Percentiles rank a stretch among this genome's conserved stretches.
Evolutionary conservation across 2,113 vertebrate genomes (phyloP).

Genomic region (Bufo gargarizans): DNA sequence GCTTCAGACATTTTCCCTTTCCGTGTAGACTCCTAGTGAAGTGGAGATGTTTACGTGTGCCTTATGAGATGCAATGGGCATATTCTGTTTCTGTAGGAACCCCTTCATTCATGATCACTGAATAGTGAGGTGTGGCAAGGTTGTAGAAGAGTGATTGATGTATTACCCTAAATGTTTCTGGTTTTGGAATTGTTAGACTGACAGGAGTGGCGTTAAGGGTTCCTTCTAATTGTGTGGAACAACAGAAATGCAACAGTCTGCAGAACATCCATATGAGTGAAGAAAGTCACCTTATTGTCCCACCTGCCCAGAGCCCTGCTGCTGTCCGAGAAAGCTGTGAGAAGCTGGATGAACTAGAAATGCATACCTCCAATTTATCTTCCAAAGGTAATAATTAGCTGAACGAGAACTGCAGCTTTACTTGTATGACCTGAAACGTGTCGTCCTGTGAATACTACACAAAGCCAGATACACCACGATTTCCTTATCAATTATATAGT

Average conservation of each 20-base stretch:
- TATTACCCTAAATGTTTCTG: no score
- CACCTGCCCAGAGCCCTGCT: background rate
- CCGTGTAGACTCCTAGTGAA: no score
- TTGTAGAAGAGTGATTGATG: no score
- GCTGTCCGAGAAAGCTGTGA: background rate
- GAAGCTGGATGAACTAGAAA: constrained; percentile 14
- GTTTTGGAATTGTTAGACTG: constrained; percentile 45
- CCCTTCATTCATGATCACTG: background rate
- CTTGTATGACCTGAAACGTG: no score
- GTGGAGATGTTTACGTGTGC: no score
- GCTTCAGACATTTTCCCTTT: no score
- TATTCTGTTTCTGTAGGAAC: no score
- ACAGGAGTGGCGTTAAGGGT: constrained; percentile 63
- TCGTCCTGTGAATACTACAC: no score
- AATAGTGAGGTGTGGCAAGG: background rate
- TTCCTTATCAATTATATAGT: no score
- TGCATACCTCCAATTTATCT: constrained; percentile 13
- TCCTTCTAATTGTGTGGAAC: constrained; percentile 46
- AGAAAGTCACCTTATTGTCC: background rate
- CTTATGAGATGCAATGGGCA: no score
- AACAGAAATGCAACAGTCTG: background rate
- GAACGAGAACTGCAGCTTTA: no score
- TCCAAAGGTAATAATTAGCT: constrained; percentile 61
- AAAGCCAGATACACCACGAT: no score
- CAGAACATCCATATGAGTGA: background rate